Evolutionary conservation across 2,888 invertebrate species (phyloP).

Genomic region (Nymphalis urticae): DNA sequence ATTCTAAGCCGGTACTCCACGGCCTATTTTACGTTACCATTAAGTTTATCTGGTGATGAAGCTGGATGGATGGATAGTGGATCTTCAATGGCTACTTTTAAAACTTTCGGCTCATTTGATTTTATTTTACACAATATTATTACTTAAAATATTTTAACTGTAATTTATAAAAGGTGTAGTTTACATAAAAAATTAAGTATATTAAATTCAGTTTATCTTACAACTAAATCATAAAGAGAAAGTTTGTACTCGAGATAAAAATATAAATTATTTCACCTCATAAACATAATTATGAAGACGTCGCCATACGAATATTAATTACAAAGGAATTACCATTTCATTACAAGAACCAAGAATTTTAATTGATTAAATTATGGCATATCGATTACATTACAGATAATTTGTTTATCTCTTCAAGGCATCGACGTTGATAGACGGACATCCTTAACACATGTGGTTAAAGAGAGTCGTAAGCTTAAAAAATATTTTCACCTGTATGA

Average conservation of each 20-base stretch:
- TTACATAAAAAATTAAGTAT: too few relatives aligned
- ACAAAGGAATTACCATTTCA: conserved; percentile 35
- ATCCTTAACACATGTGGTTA: conserved; percentile 30
- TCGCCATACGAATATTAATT: conserved; percentile 29
- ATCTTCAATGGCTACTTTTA: too few relatives aligned
- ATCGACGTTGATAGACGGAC: conserved; percentile 30
- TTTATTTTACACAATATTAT: too few relatives aligned
- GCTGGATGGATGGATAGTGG: too few relatives aligned
- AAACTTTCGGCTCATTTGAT: too few relatives aligned
- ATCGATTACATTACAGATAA: conserved; percentile 40
- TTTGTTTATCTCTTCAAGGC: conserved; percentile 34
- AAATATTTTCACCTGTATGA: background rate
- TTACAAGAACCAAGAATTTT: conserved; percentile 42
- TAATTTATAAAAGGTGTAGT: too few relatives aligned
- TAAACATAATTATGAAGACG: conserved; percentile 19
- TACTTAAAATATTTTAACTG: too few relatives aligned
- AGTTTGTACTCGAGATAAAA: conserved; percentile 11
- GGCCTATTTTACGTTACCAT: too few relatives aligned
- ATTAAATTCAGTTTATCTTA: background rate
- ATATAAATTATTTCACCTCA: conserved; percentile 19
- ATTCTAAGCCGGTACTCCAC: too few relatives aligned
- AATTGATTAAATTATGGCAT: conserved; percentile 46
- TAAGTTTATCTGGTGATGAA: too few relatives aligned
- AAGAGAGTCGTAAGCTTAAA: conserved; percentile 26
- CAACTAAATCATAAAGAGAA: conserved; percentile 12